These are phyloP conservation scores for Actenoides hombroni DNA, from an alignment of 2,113 vertebrate genomes.

Conservation along the genomic window DNA sequence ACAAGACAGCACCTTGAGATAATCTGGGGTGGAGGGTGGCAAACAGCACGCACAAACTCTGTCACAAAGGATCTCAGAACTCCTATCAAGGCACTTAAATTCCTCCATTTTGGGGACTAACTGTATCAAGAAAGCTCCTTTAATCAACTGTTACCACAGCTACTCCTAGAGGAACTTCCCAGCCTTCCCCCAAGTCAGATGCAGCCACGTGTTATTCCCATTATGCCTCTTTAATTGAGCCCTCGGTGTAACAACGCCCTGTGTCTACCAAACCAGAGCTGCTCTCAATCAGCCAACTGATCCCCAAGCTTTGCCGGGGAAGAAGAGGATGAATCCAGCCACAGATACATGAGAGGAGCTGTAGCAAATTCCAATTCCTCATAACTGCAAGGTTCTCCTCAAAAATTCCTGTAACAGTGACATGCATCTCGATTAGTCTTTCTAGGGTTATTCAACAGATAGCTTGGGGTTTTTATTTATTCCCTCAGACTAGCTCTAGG, in stretches of 20 bases:
- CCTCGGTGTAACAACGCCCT: not conserved
- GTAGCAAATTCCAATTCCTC: not conserved
- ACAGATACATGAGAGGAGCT: not conserved
- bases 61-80: not conserved
- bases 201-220: not conserved
- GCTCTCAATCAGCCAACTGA: not conserved
- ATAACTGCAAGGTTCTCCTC: not conserved
- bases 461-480: not conserved
- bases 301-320: not conserved
- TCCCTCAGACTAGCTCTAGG: not conserved
- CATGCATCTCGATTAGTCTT: not conserved
- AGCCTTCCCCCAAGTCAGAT: not conserved
- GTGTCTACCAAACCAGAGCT: not conserved
- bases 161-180: not conserved
- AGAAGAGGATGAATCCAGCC: not conserved
- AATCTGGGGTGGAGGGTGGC: too few species aligned
- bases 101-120: not conserved
- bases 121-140: not conserved
- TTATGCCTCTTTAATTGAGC: not conserved
- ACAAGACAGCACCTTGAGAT: too few species aligned
- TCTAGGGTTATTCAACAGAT: not conserved
- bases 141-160: not conserved
- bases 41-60: too few species aligned
- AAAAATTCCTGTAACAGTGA: not conserved
- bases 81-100: not conserved